A percentile compares a stretch with the other conserved stretches of the same genome.
phyloP scores from a whole-genome alignment of 2,113 vertebrate genomes.

The Tiliqua scincoides region DNA sequence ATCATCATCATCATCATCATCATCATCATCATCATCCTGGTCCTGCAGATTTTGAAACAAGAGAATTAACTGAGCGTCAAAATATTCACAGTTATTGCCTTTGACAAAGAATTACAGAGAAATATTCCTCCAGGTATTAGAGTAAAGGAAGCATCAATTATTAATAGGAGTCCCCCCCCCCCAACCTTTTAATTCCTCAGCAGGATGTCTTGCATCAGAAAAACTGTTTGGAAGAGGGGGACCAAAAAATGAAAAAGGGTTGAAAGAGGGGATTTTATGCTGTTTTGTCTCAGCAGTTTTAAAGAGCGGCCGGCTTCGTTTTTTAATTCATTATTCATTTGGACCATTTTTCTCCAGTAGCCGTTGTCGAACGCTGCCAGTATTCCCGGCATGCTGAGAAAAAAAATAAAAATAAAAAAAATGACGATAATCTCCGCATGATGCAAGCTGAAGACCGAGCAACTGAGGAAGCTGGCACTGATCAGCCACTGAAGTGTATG shows the following conservation, averaged over 20 bases:
- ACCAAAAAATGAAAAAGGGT: background rate
- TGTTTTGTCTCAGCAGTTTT: constrained; percentile 26
- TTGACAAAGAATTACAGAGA: constrained; percentile 64
- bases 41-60: too few relatives aligned
- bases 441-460: background rate
- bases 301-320: constrained; percentile 29
- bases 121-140: constrained; percentile 63
- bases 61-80: constrained; percentile 61
- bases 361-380: background rate
- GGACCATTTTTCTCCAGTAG: background rate
- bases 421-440: background rate
- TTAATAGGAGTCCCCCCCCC: constrained; percentile 22
- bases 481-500: background rate
- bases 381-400: constrained; percentile 19
- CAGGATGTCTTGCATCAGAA: constrained; percentile 38
- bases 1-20: too few relatives aligned
- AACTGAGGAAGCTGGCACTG: background rate
- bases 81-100: constrained; percentile 63
- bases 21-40: too few relatives aligned
- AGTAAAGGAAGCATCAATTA: constrained; percentile 58
- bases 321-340: constrained; percentile 42
- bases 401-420: too few relatives aligned
- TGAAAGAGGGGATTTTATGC: background rate
- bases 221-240: background rate
- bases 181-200: background rate